These are phyloP conservation scores for Phymastichus coffea DNA, from an alignment of 1,140 invertebrate genomes.

Conservation along the genomic window DNA sequence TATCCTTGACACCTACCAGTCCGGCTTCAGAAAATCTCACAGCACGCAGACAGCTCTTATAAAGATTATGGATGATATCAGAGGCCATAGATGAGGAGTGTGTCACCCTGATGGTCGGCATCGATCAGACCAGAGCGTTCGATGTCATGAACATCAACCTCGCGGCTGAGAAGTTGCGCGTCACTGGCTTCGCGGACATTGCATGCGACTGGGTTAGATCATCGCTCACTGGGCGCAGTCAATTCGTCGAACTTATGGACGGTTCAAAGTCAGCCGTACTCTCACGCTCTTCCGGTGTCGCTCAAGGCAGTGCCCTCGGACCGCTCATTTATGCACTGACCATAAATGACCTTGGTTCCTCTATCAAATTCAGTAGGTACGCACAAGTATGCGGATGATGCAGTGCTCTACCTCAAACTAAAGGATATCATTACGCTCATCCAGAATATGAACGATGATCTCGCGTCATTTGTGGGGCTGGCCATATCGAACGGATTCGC, in stretches of 20 bases:
- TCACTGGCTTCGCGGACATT: not conserved
- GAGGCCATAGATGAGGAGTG: slow-evolving; percentile 32
- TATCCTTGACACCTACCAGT: slow-evolving; percentile 29
- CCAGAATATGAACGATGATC: not conserved
- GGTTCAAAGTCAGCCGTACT: not conserved
- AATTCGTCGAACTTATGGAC: not conserved
- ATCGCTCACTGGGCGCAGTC: not conserved
- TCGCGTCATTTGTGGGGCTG: not conserved
- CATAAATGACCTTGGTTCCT: not conserved
- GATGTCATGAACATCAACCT: slow-evolving; percentile 30
- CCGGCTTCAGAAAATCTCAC: slow-evolving; percentile 36
- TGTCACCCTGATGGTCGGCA: slow-evolving; percentile 37
- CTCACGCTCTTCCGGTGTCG: not conserved
- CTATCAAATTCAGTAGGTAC: not conserved
- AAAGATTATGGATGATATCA: slow-evolving; percentile 38
- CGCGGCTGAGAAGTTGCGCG: not conserved
- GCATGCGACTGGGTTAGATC: not conserved
- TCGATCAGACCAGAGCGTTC: slow-evolving; percentile 43
- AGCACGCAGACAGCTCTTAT: slow-evolving; percentile 38
- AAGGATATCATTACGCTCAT: not conserved
- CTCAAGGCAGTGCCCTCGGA: not conserved
- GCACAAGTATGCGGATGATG: not conserved
- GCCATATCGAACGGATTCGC: not conserved
- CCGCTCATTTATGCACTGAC: not conserved
- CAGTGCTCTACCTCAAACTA: not conserved